phyloP scores from a whole-genome alignment of 2,888 invertebrate genomes.

The Patella depressa region DNA sequence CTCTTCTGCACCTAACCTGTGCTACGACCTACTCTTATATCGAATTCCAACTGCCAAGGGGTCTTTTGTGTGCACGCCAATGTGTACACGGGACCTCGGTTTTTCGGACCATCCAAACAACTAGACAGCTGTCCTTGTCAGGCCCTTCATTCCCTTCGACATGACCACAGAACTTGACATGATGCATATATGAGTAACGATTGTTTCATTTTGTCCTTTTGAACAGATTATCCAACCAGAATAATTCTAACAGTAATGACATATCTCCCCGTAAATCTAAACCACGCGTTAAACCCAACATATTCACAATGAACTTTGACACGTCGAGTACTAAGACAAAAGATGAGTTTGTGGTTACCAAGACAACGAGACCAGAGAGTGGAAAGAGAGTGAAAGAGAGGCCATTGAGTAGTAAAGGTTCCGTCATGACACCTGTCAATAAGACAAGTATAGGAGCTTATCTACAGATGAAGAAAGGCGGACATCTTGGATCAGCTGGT shows the following conservation, averaged over 20 bases:
- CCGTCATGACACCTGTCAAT: constrained; percentile 50
- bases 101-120: too few relatives aligned
- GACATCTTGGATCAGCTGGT: constrained; percentile 32
- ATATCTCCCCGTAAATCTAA: constrained; percentile 15
- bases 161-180: background rate
- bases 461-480: constrained; percentile 57
- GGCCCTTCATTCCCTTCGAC: too few relatives aligned
- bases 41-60: too few relatives aligned
- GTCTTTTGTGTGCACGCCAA: too few relatives aligned
- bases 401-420: constrained; percentile 43
- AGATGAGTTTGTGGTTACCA: constrained; percentile 49
- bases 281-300: constrained; percentile 11
- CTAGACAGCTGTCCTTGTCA: too few relatives aligned
- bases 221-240: constrained; percentile 2
- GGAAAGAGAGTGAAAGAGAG: constrained; percentile 39
- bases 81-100: too few relatives aligned
- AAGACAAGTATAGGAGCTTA: constrained; percentile 61
- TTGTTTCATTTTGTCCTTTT: background rate
- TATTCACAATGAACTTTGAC: constrained; percentile 8
- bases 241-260: constrained; percentile 11
- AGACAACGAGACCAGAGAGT: constrained; percentile 43
- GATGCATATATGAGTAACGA: constrained; percentile 18
- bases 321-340: constrained; percentile 15
- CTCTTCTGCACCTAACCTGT: too few relatives aligned
- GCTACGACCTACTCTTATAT: too few relatives aligned